These are phyloP conservation scores for Perca schrenkii DNA, from an alignment of 2,113 vertebrate genomes.

Conservation along the genomic window DNA sequence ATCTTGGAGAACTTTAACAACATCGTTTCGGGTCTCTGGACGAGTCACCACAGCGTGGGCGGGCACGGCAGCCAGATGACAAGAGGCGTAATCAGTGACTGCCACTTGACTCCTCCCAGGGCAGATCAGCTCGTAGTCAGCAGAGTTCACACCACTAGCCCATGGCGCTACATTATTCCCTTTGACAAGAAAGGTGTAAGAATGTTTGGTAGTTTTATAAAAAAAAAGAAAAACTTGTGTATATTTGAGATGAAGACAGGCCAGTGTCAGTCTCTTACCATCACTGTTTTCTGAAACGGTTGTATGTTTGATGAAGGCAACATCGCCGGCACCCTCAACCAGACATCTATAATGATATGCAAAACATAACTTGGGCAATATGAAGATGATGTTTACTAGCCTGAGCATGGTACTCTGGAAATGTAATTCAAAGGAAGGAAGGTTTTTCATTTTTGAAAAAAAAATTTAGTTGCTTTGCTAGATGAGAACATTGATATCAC, in stretches of 20 bases:
- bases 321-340: conserved; percentile 86
- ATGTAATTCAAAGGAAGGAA: background rate
- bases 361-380: conserved; percentile 1
- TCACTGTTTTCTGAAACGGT: conserved; percentile 86
- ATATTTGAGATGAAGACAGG: background rate
- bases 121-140: conserved; percentile 79
- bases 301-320: conserved; percentile 92
- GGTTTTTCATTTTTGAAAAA: background rate
- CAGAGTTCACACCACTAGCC: conserved; percentile 52
- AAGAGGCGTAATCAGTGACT: conserved; percentile 1
- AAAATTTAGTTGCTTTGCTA: background rate
- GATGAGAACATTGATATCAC: background rate
- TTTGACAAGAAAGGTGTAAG: conserved; percentile 28
- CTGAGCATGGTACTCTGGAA: background rate
- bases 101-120: conserved; percentile 25
- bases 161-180: conserved; percentile 52
- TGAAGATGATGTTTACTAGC: background rate
- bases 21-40: conserved; percentile 45
- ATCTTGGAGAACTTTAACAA: conserved; percentile 65
- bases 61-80: conserved; percentile 76
- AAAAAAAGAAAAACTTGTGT: background rate
- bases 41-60: conserved; percentile 84
- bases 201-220: background rate
- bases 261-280: conserved; percentile 73
- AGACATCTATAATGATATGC: conserved; percentile 85